Evolutionary conservation across 2,113 vertebrate species (phyloP), one percentile per base, ranked within the genome.

Genomic region (Oreochromis spilurus): DNA sequence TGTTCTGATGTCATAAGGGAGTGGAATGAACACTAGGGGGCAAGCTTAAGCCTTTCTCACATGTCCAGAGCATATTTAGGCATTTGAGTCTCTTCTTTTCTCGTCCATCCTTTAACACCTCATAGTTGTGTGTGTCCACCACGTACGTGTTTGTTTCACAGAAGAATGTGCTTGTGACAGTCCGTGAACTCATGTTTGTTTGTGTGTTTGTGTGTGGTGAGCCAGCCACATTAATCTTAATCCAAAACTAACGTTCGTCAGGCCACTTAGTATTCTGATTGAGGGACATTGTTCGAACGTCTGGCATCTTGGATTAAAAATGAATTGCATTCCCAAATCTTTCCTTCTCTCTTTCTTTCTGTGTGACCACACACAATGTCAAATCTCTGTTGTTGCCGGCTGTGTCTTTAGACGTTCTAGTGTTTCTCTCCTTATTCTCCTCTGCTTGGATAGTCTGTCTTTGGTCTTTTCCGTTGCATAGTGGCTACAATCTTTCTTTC

Each of bases 21-120:
- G 84, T 12, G 12, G 5, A 81, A 79, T 93, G 91, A 95, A 91
- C 96, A 97, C 96, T 95, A 96, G 96, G 95, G 96, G 96, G 96
- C 96, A 96, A 91, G 83, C 95, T 96, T 95, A 92, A 94, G 93
- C 96, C 95, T 96, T 90, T 85, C 80, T 93, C 89, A 62, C 86
- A 55, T 55, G 21, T 81, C 84, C 81, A 70, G 4, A 72, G 82
- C 84, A 90, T 75, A 83, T 88, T 91, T 79, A 83, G 85, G 60
- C 53, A 26, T 84, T 92, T 86, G 62, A 17, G 85, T 84, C 38
- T 70, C 31, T 50, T 84, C 34, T 77, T 34, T 88, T 9, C 65
- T 87, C 65, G 52, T 70, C 48, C 82, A 85, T 60, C 52, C 34
- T 86, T 81, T 57, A 79, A 55, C 81, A 80, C 31, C 70, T 60